Evolutionary conservation across 2,797 vertebrate species (phyloP).

Genomic region (Hyperoplus immaculatus): DNA sequence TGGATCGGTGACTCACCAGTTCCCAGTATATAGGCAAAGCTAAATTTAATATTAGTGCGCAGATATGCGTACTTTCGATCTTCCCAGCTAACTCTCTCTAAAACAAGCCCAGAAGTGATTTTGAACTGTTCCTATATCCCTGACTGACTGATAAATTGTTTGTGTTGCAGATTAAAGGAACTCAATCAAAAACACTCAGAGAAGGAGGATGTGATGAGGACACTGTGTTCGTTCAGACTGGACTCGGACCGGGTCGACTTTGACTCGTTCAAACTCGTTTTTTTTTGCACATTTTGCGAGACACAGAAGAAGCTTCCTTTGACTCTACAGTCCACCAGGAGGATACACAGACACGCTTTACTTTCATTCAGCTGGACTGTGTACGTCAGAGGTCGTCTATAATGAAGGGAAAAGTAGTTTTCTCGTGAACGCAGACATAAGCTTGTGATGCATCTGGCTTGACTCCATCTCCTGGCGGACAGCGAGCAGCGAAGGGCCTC

Average conservation of each 20-base stretch:
- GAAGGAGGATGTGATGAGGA: conserved; percentile 26
- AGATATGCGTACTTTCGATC: too few species aligned
- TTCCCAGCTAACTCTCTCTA: too few species aligned
- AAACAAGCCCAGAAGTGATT: too few species aligned
- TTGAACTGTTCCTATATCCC: too few species aligned
- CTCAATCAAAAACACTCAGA: conserved; percentile 47
- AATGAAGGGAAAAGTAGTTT: not conserved
- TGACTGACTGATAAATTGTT: not conserved
- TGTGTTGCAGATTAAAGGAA: conserved; percentile 55
- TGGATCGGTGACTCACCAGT: too few species aligned
- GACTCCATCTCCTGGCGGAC: conserved; percentile 28
- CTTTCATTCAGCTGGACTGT: not conserved
- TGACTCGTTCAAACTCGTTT: conserved; percentile 29
- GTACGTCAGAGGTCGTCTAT: not conserved
- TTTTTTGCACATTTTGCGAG: conserved; percentile 68
- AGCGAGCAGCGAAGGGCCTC: conserved; percentile 7
- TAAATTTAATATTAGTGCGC: too few species aligned
- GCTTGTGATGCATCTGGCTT: not conserved
- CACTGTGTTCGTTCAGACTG: conserved; percentile 9
- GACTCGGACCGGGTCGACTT: conserved; percentile 39
- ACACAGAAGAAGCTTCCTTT: conserved; percentile 34
- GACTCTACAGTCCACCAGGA: conserved; percentile 46
- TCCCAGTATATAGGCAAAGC: too few species aligned
- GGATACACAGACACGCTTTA: conserved; percentile 37
- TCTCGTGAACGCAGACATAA: not conserved